Base-by-base conservation (phyloP, 1,140 invertebrate genomes). In the Ganaspis sp. region DNA sequence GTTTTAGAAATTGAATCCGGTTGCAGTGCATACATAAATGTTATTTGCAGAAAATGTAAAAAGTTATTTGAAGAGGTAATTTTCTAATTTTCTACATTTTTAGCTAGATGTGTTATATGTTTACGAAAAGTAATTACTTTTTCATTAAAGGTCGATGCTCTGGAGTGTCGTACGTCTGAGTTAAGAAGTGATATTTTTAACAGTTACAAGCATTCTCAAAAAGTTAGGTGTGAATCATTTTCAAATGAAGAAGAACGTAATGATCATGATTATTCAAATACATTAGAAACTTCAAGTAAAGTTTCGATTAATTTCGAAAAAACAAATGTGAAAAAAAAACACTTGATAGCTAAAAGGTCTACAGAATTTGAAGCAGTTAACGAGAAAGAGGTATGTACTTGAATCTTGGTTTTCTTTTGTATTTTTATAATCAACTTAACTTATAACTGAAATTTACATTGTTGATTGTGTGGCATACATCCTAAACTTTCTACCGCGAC, bases 11-110 rank as follows among this genome's bases (percentile, higher is more conserved):
- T 86, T 69, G 87, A 92, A 73, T 81, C 94, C 5, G 90, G 84
- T 38, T 87, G 92, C 80, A 86, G 92, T 75, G 89, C 90, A 1
- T 93, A 93, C 83, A 93, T 92, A 21, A 84, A 88, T 69, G 86
- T 94, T 23, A 86, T 94, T 19, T 95, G 94, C 85, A 94, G 93
- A 87, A 94, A 94, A 81, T 95, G 94, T 83, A 94, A 89, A 80
- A 93, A 93, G 87, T 83, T 93, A 34, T 90, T 94, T 70, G 92
- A 92, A 79, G 93, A 91, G 87, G 90, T 91, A 69, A 17, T 75
- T n/a, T 70, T 69, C 26, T 53, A 72, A 64, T 74, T 70, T 54
- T 23, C 17, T 4, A 69, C 34, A 72, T 38, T 71, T 77, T n/a
- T 72, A 38, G 53, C 42, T 70, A 29, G 15, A 64, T 37, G 9